These are phyloP conservation scores for Nycteola revayana DNA, from an alignment of 2,888 invertebrate species.

Conservation along the genomic window DNA sequence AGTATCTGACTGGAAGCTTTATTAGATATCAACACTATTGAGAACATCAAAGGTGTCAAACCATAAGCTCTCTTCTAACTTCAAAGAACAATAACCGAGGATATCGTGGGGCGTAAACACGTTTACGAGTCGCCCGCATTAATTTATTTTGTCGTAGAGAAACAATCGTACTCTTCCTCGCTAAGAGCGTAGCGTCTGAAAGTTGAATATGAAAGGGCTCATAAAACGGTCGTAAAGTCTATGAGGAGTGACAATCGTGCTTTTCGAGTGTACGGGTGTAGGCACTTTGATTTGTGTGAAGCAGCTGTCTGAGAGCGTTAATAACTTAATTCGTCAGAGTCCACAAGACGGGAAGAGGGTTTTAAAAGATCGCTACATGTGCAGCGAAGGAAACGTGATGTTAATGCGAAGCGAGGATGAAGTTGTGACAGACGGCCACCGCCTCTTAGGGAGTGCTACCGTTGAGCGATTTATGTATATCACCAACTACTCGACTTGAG, in stretches of 20 bases:
- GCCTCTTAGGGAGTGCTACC: conserved; percentile 43
- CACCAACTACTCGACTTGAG: conserved; percentile 47
- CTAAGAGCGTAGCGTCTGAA: conserved; percentile 54
- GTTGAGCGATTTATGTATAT: conserved; percentile 70
- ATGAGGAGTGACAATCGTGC: conserved; percentile 58
- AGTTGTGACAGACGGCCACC: conserved; percentile 43
- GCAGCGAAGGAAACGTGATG: conserved; percentile 60
- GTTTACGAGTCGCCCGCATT: conserved; percentile 64
- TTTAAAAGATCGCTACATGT: conserved; percentile 62
- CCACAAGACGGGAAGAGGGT: conserved; percentile 68
- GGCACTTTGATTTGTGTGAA: conserved; percentile 77
- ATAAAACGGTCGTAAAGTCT: conserved; percentile 74
- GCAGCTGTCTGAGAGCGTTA: conserved; percentile 76
- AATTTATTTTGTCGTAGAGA: conserved; percentile 72
- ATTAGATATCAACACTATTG: conserved; percentile 43
- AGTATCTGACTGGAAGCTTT: conserved; percentile 41
- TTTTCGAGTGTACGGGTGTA: conserved; percentile 59
- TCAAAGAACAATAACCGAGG: conserved; percentile 67
- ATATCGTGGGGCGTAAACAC: conserved; percentile 56
- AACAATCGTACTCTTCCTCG: conserved; percentile 61
- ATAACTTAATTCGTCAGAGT: conserved; percentile 82
- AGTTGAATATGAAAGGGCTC: conserved; percentile 73
- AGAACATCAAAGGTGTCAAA: conserved; percentile 63
- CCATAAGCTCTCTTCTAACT: conserved; percentile 48
- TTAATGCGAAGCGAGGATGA: conserved; percentile 56